Percentiles rank a stretch among this genome's conserved stretches.
Conservation (phyloP, 2,113 vertebrate genomes). For the Boleophthalmus pectinirostris region DNA sequence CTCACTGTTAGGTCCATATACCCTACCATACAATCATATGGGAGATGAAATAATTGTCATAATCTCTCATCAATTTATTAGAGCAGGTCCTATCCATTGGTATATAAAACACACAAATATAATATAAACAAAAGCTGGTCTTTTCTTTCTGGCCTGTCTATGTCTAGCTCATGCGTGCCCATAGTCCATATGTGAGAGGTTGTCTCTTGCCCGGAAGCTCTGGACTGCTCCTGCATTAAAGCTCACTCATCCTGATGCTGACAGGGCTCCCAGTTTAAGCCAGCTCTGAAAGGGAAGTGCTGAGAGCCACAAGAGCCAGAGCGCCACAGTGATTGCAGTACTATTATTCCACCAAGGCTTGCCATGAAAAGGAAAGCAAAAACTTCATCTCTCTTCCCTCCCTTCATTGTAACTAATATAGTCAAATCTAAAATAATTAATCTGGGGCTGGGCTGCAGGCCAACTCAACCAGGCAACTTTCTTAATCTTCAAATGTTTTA, state of each 20-base stretch:
- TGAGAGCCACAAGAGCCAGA: conserved; percentile 66
- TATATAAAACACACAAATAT: neutral
- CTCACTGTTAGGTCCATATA: neutral
- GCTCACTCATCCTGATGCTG: conserved; percentile 68
- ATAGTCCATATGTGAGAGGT: conserved; percentile 26
- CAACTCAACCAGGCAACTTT: conserved; percentile 11
- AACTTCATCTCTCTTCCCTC: conserved; percentile 23
- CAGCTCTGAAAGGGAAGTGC: conserved; percentile 76
- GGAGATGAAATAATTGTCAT: neutral
- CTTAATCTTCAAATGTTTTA: conserved; percentile 7
- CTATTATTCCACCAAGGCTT: conserved; percentile 55
- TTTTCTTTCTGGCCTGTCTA: conserved; percentile 17
- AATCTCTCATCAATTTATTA: neutral
- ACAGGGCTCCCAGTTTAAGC: conserved; percentile 69
- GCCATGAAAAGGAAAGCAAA: conserved; percentile 52
- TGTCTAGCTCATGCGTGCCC: conserved; percentile 17
- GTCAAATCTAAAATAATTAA: conserved; percentile 18
- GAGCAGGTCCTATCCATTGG: neutral
- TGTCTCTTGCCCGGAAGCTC: conserved; percentile 39
- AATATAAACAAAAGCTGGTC: neutral
- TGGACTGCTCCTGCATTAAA: conserved; percentile 50
- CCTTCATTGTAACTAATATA: conserved; percentile 43
- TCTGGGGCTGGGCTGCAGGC: conserved; percentile 8
- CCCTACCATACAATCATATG: neutral
- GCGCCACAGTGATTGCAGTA: conserved; percentile 32